Base-by-base conservation (phyloP, 2,888 invertebrate species). In the Pachydiplax longipennis region DNA sequence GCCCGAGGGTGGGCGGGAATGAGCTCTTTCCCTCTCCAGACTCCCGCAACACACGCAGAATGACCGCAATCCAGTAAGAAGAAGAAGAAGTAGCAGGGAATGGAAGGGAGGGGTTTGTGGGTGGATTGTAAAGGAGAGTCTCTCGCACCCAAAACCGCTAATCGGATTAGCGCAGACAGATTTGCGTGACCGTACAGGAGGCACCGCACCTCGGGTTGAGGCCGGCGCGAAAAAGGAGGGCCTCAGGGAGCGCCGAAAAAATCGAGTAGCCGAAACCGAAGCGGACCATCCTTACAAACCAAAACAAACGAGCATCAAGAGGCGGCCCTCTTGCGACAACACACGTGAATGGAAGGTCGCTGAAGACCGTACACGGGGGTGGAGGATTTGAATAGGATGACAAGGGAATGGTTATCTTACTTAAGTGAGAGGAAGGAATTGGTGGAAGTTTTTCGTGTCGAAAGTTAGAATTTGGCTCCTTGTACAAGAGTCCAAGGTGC, bases 81-180 rank as follows among this genome's bases (percentile, higher is more conserved):
- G 83, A 58, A 53, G 82, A 82, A n/a, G 25, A 48, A 44, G 82
- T 31, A 53, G 83, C 25, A 44, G 44, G 44, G 44, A n/a, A 18
- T 80, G 35, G 58, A 82, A 22, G 31, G 82, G 81, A 82, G 53
- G 31, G 82, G 81, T 81, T 13, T 44, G 37, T 18, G 25, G 44
- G 44, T 22, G 81, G 40, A 44, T 37, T 37, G 22, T 40, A 48
- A 5, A 8, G 25, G 82, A 58, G 58, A 58, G 58, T 83, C 53
- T 58, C 58, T 53, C 83, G 83, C 58, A 53, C 18, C 58, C 83
- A 53, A 83, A 87, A 87, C 87, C 87, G 87, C 87, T 87, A 87
- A 87, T 87, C 87, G 87, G 87, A 87, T 87, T 87, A 87, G 83
- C 83, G 58, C 83, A 53, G 83, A 83, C 83, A 83, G 83, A 83